phyloP scores from a whole-genome alignment of 2,797 vertebrate genomes.

The Choloepus didactylus region DNA sequence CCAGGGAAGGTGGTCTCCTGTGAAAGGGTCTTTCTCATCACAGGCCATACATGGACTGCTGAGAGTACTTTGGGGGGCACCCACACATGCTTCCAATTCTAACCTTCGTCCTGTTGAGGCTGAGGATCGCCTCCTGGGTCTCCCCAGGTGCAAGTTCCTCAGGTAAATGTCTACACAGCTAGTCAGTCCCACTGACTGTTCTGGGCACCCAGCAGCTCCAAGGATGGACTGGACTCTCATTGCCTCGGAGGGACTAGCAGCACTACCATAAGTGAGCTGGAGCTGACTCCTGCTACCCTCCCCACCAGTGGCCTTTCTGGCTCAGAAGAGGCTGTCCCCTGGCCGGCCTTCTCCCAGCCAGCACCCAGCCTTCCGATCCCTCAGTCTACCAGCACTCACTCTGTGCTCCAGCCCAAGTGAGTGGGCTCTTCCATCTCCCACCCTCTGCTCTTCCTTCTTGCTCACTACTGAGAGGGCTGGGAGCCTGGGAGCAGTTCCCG shows the following conservation, averaged over 20 bases:
- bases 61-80: neutral
- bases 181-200: neutral
- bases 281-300: neutral
- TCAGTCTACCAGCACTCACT: neutral
- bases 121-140: neutral
- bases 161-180: neutral
- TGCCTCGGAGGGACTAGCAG: constrained; percentile 7
- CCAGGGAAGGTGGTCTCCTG: neutral
- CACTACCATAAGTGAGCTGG: neutral
- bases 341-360: neutral
- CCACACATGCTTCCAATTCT: neutral
- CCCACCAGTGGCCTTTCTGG: neutral
- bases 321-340: neutral
- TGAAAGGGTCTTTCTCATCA: neutral
- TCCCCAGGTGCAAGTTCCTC: neutral
- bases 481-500: neutral
- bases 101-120: neutral
- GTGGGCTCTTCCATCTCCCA: neutral
- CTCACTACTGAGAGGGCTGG: neutral
- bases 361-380: neutral
- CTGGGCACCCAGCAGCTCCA: neutral
- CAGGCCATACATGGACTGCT: neutral
- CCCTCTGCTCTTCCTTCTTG: neutral
- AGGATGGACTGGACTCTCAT: neutral
- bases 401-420: neutral